These are phyloP conservation scores for Heliconius cydno DNA, from an alignment of 2,888 invertebrate genomes.

Conservation along the genomic window DNA sequence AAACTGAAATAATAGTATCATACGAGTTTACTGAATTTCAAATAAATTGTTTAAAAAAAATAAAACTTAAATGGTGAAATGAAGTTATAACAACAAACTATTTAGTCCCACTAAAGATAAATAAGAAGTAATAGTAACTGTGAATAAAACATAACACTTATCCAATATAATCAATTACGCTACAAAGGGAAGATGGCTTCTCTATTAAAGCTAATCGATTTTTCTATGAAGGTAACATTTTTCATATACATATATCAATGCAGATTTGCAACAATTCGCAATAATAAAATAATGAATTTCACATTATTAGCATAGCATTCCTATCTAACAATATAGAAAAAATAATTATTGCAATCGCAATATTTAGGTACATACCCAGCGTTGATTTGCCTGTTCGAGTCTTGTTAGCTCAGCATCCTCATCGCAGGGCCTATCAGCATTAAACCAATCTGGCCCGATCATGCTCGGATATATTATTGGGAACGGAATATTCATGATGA, in stretches of 20 bases:
- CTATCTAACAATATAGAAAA: not conserved
- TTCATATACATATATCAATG: not conserved
- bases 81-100: not conserved
- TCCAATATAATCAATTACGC: conserved; percentile 1
- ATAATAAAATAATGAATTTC: not conserved
- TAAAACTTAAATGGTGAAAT: not conserved
- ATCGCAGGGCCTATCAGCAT: conserved; percentile 42
- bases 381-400: conserved; percentile 41
- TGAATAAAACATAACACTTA: conserved; percentile 6
- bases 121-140: not conserved
- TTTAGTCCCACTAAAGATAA: not conserved
- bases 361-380: conserved; percentile 39
- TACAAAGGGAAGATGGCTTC: conserved; percentile 8
- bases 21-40: not conserved
- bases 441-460: conserved; percentile 43
- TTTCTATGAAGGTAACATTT: not conserved
- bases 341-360: not conserved
- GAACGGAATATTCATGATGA: conserved; percentile 45
- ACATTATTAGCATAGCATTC: not conserved
- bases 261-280: conserved; percentile 9
- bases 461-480: conserved; percentile 40
- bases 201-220: not conserved
- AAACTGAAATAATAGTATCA: not conserved
- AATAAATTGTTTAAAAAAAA: not conserved
- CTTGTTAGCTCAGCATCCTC: conserved; percentile 46